phyloP scores from a whole-genome alignment of 2,888 invertebrate genomes.

The Nomada lathburiana region DNA sequence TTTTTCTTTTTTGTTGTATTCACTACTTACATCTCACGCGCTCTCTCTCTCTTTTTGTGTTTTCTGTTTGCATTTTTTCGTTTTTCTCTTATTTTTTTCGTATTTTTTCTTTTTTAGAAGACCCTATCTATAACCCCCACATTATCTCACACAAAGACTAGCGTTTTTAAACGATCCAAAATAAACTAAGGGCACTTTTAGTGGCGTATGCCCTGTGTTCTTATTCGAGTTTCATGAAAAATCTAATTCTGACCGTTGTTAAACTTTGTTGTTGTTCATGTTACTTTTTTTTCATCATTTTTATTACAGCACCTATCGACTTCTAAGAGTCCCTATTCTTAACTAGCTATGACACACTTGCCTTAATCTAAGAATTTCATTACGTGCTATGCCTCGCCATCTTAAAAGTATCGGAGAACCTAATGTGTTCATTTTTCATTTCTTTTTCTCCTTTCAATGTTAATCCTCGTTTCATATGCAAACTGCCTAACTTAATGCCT shows the following conservation, averaged over 20 bases:
- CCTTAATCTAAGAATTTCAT: constrained; percentile 83
- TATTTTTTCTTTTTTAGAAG: constrained; percentile 73
- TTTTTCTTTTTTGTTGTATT: constrained; percentile 43
- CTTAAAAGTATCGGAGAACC: constrained; percentile 71
- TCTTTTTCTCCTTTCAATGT: constrained; percentile 25
- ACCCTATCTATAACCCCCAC: constrained; percentile 79
- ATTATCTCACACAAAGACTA: constrained; percentile 82
- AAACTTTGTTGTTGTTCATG: constrained; percentile 85
- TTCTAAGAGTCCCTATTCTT: constrained; percentile 81
- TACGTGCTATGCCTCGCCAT: constrained; percentile 77
- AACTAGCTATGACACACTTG: constrained; percentile 85
- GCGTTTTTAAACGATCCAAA: constrained; percentile 82
- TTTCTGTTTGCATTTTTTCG: constrained; percentile 42
- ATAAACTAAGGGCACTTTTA: constrained; percentile 84
- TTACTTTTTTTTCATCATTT: constrained; percentile 62
- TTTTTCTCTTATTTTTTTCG: constrained; percentile 59
- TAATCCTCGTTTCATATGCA: constrained; percentile 56
- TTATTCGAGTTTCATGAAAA: constrained; percentile 85
- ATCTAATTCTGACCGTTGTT: constrained; percentile 87
- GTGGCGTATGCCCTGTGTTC: constrained; percentile 82
- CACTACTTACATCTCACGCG: constrained; percentile 27
- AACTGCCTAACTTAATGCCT: constrained; percentile 51
- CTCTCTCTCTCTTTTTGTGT: constrained; percentile 62
- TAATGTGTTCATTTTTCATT: constrained; percentile 53
- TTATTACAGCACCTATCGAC: constrained; percentile 87